These are phyloP conservation scores for Takifugu ocellatus DNA, from an alignment of 2,797 vertebrate species.

Conservation along the genomic window DNA sequence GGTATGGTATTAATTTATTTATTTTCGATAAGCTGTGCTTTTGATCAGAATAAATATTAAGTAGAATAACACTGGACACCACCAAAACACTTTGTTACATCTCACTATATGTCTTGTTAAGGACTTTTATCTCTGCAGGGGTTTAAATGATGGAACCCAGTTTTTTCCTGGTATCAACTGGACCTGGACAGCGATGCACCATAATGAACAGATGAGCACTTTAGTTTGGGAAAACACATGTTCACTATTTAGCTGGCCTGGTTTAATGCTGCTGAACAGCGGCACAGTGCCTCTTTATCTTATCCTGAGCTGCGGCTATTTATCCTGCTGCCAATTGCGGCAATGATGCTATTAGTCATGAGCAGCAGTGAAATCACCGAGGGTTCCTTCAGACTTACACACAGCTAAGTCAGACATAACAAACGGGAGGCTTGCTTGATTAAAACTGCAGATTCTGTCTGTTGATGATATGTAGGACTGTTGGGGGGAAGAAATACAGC, in stretches of 20 bases:
- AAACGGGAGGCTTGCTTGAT: too few relatives aligned
- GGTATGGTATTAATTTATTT: not conserved
- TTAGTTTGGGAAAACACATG: conserved; percentile 31
- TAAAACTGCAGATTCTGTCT: too few relatives aligned
- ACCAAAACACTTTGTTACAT: not conserved
- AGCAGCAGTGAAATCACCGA: conserved; percentile 41
- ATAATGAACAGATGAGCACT: conserved; percentile 57
- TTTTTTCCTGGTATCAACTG: conserved; percentile 39
- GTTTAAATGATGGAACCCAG: conserved; percentile 34
- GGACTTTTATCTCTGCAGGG: not conserved
- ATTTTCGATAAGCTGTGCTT: too few relatives aligned
- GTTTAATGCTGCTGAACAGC: conserved; percentile 41
- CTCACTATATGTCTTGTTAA: too few relatives aligned
- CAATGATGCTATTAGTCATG: conserved; percentile 74
- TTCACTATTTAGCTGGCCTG: conserved; percentile 60
- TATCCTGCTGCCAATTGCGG: conserved; percentile 73
- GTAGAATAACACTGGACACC: not conserved
- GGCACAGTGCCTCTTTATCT: conserved; percentile 62
- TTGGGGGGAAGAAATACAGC: not conserved
- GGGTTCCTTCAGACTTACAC: conserved; percentile 28
- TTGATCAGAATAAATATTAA: not conserved
- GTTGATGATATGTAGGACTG: conserved; percentile 8
- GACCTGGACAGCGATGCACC: conserved; percentile 34
- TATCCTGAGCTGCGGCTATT: conserved; percentile 68
- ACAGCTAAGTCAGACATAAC: conserved; percentile 20